Percentiles rank a stretch among this genome's conserved stretches.
phyloP scores from a whole-genome alignment of 2,113 vertebrate species.

The Theropithecus gelada region DNA sequence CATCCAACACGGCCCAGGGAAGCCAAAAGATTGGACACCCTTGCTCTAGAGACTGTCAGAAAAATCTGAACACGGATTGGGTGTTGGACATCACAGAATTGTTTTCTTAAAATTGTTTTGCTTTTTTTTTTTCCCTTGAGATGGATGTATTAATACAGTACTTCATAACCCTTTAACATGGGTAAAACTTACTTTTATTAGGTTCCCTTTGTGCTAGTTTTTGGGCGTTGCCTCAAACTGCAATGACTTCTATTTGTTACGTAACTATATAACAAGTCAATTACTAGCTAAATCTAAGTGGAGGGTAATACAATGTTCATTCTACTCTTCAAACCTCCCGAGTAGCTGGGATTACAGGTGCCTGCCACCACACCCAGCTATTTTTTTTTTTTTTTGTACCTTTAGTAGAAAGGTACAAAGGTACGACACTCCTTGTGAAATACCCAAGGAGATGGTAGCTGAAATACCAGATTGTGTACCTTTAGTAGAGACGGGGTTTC shows the following conservation, averaged over 20 bases:
- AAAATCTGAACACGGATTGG: not conserved
- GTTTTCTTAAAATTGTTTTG: not conserved
- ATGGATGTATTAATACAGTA: not conserved
- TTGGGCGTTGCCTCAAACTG: not conserved
- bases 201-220: not conserved
- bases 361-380: too few species aligned
- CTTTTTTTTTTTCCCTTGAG: not conserved
- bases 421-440: too few species aligned
- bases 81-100: not conserved
- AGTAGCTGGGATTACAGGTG: too few species aligned
- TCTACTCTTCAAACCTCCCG: not conserved
- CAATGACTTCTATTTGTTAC: not conserved
- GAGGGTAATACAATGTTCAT: not conserved
- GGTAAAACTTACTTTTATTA: not conserved
- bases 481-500: too few species aligned
- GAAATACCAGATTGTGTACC: too few species aligned
- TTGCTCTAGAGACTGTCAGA: not conserved
- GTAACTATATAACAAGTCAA: not conserved
- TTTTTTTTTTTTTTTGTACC: too few species aligned
- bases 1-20: too few species aligned
- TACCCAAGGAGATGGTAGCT: too few species aligned
- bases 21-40: too few species aligned
- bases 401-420: too few species aligned
- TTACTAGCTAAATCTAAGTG: not conserved
- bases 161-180: not conserved